Evolutionary conservation across 2,113 vertebrate species (phyloP).

Genomic region (Patagioenas fasciata): DNA sequence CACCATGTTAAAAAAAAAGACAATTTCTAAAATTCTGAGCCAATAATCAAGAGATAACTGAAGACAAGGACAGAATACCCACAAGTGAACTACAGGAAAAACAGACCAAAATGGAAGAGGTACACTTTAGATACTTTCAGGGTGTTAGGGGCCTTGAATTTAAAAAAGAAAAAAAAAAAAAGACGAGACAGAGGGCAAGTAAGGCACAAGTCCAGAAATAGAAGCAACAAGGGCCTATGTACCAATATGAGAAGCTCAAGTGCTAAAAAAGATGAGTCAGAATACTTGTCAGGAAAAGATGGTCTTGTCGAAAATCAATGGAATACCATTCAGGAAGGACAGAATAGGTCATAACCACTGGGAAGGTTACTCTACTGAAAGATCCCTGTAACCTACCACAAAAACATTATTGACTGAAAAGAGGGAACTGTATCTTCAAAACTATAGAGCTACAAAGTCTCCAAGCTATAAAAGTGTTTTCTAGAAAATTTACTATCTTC

Average conservation of each 20-base stretch:
- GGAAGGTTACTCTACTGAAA: not conserved
- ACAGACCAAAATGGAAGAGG: not conserved
- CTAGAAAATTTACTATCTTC: not conserved
- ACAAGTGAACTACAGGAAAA: not conserved
- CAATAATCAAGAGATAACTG: not conserved
- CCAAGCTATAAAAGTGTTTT: not conserved
- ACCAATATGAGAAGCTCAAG: not conserved
- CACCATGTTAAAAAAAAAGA: not conserved
- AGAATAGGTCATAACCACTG: not conserved
- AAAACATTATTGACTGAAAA: not conserved
- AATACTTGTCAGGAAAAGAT: not conserved
- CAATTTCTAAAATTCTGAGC: not conserved
- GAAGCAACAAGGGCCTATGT: not conserved
- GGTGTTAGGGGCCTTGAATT: not conserved
- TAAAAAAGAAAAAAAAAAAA: not conserved
- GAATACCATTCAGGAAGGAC: not conserved
- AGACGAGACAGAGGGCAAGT: accelerated
- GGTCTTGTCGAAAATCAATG: not conserved
- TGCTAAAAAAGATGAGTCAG: not conserved
- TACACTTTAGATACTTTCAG: not conserved
- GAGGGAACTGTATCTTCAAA: not conserved
- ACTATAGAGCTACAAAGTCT: not conserved
- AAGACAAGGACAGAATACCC: not conserved
- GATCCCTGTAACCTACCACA: not conserved
- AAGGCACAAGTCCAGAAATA: not conserved